Conservation (phyloP, 1,140 invertebrate genomes). For the Rhysida immarginata region DNA sequence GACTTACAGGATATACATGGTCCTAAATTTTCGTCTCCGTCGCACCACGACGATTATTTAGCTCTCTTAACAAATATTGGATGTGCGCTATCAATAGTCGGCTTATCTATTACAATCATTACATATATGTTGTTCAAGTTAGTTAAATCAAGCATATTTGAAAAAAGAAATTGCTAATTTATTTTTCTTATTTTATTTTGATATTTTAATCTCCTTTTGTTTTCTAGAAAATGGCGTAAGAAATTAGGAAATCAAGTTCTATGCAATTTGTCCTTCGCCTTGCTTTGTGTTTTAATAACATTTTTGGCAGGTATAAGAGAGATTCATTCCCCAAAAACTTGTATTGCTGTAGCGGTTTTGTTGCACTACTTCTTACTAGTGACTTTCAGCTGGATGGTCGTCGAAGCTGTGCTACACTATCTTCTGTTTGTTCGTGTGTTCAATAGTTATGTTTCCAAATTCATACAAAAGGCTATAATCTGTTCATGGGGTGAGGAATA, state of each 20-base stretch:
- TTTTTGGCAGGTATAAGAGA: conserved; percentile 18
- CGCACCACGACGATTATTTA: too few relatives aligned
- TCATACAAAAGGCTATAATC: conserved; percentile 24
- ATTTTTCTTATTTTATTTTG: too few relatives aligned
- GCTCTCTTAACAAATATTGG: too few relatives aligned
- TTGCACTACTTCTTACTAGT: conserved; percentile 31
- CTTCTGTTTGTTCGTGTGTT: conserved; percentile 32
- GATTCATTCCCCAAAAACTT: conserved; percentile 13
- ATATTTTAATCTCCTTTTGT: too few relatives aligned
- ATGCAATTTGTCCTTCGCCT: conserved; percentile 19
- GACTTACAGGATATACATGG: too few relatives aligned
- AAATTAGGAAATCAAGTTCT: conserved; percentile 19
- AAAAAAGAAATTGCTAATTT: too few relatives aligned
- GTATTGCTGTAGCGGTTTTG: conserved; percentile 24
- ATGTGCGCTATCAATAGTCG: too few relatives aligned
- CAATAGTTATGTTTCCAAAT: conserved; percentile 27
- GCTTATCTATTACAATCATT: too few relatives aligned
- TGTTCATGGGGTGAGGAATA: conserved; percentile 30
- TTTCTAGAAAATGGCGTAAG: conserved; percentile 20
- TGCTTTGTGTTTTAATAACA: conserved; percentile 16
- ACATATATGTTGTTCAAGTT: too few relatives aligned
- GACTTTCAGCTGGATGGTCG: conserved; percentile 33
- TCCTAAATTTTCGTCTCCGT: too few relatives aligned
- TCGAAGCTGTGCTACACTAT: conserved; percentile 31
- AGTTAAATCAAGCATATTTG: too few relatives aligned